These are phyloP conservation scores for Acanthococcus lagerstroemiae DNA, from an alignment of 2,888 invertebrate genomes.

Conservation along the genomic window DNA sequence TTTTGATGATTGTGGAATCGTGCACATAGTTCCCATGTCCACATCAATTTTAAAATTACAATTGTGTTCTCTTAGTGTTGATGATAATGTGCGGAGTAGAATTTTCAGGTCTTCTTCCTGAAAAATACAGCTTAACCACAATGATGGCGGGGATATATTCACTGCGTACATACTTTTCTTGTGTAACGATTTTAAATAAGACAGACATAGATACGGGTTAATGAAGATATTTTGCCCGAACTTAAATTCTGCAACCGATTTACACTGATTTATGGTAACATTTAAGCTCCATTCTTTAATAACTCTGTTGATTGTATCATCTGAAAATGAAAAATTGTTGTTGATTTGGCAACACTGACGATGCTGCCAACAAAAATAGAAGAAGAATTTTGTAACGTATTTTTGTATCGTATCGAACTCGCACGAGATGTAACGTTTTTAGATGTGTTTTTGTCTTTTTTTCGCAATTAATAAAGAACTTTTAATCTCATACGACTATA, in stretches of 20 bases:
- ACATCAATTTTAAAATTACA: constrained; percentile 1
- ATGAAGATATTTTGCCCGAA: neutral
- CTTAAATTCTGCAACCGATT: neutral
- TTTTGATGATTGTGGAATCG: neutral
- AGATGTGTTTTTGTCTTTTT: too few relatives aligned
- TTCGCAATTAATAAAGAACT: too few relatives aligned
- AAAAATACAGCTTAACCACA: neutral
- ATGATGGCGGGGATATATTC: neutral
- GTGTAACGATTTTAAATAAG: neutral
- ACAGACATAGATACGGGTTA: neutral
- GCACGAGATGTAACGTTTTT: too few relatives aligned
- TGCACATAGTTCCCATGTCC: neutral
- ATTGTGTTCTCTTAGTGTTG: neutral
- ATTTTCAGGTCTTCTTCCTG: neutral
- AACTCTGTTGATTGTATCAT: neutral
- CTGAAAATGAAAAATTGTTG: neutral
- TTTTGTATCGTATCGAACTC: too few relatives aligned
- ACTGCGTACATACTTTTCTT: neutral
- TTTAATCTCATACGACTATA: too few relatives aligned
- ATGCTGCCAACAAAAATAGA: too few relatives aligned
- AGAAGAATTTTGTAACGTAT: too few relatives aligned
- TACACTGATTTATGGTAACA: neutral
- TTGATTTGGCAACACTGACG: too few relatives aligned
- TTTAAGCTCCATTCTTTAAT: neutral
- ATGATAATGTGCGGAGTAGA: neutral